phyloP scores from a whole-genome alignment of 2,888 invertebrate genomes.

The Agrotis clavis region DNA sequence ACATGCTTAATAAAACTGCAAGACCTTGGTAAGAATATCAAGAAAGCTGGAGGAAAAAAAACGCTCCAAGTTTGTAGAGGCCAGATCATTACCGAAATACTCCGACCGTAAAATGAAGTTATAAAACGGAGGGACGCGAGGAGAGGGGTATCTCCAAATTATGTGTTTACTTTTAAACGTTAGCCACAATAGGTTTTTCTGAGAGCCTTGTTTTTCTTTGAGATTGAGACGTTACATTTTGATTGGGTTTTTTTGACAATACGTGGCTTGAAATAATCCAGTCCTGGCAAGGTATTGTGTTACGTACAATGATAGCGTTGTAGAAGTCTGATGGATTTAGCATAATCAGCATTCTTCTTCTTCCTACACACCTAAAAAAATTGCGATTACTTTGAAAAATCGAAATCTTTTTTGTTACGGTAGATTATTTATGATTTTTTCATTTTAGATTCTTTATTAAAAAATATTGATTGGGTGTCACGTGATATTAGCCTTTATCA shows the following conservation, averaged over 20 bases:
- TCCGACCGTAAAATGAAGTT: conserved; percentile 76
- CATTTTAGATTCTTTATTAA: too few relatives aligned
- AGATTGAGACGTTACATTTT: conserved; percentile 39
- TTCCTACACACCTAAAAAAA: too few relatives aligned
- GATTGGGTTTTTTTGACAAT: conserved; percentile 16
- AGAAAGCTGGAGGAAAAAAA: conserved; percentile 62
- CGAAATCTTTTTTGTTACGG: too few relatives aligned
- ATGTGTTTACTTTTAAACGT: conserved; percentile 71
- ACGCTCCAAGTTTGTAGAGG: conserved; percentile 63
- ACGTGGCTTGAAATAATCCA: neutral
- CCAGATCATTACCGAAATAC: conserved; percentile 71
- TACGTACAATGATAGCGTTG: neutral
- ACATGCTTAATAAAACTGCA: conserved; percentile 58
- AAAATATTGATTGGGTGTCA: too few relatives aligned
- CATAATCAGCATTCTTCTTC: too few relatives aligned
- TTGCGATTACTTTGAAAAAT: too few relatives aligned
- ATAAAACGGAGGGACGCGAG: conserved; percentile 65
- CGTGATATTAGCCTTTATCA: too few relatives aligned
- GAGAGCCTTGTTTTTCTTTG: conserved; percentile 39
- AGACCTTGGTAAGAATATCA: conserved; percentile 55
- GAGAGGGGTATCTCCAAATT: conserved; percentile 62
- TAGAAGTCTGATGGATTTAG: too few relatives aligned
- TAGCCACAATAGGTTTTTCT: conserved; percentile 58
- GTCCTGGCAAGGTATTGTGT: neutral
- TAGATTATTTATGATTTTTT: too few relatives aligned